A percentile compares a stretch with the other conserved stretches of the same genome.
Evolutionary conservation across 2,113 vertebrate species (phyloP).

Genomic region (Sphyrna mokarran): DNA sequence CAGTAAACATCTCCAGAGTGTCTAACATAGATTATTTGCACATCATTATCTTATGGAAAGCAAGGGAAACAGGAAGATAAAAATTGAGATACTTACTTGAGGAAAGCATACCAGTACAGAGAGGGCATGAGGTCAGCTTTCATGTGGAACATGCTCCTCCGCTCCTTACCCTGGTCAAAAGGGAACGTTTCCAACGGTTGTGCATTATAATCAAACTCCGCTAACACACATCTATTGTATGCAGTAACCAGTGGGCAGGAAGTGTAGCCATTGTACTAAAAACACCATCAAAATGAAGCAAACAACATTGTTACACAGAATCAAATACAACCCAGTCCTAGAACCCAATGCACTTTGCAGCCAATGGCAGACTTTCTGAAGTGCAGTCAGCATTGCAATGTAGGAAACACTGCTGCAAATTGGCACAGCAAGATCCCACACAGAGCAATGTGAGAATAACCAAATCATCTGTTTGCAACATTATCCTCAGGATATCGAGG

Average conservation of each 20-base stretch:
- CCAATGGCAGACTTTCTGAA: background rate
- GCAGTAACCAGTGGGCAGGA: conserved; percentile 87
- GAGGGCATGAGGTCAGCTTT: conserved; percentile 90
- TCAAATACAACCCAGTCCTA: background rate
- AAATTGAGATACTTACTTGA: conserved; percentile 63
- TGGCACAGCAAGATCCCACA: background rate
- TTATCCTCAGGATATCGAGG: no score
- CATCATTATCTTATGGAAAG: background rate
- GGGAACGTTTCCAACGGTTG: conserved; percentile 91
- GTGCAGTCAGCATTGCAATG: background rate
- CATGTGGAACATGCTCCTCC: conserved; percentile 81
- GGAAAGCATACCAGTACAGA: conserved; percentile 84
- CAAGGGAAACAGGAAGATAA: background rate
- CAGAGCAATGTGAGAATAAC: background rate
- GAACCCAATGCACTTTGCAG: background rate
- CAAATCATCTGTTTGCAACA: background rate
- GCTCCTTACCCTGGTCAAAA: conserved; percentile 88
- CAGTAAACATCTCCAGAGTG: background rate
- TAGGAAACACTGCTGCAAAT: background rate
- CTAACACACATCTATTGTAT: conserved; percentile 84
- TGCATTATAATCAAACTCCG: conserved; percentile 81
- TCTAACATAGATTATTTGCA: background rate
- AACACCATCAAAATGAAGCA: conserved; percentile 28
- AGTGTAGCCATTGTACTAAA: conserved; percentile 90
- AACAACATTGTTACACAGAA: background rate